Percentiles rank a stretch among this genome's conserved stretches.
phyloP scores from a whole-genome alignment of 2,888 invertebrate genomes.

The Rhopalosiphum nymphaeae region DNA sequence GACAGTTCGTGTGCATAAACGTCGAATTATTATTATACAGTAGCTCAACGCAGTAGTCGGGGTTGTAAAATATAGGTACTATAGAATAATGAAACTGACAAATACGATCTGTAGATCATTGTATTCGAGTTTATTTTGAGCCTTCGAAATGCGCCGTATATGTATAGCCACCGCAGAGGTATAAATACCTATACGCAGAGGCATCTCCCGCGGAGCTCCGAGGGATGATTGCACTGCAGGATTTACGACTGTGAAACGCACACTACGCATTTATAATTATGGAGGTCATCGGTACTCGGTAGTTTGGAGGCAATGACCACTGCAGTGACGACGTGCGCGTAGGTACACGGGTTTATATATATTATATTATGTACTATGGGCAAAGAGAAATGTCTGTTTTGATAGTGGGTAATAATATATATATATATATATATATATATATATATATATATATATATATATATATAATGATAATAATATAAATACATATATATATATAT shows the following conservation, averaged over 20 bases:
- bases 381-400: slow-evolving; percentile 61
- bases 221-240: background rate
- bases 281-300: slow-evolving; percentile 33
- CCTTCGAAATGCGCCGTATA: background rate
- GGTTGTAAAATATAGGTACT: background rate
- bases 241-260: background rate
- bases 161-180: background rate
- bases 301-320: slow-evolving; percentile 52
- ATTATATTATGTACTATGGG: slow-evolving; percentile 37
- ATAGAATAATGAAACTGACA: background rate
- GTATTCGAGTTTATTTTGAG: background rate
- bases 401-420: slow-evolving; percentile 31
- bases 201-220: background rate
- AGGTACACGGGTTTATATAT: background rate
- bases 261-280: slow-evolving; percentile 3
- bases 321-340: slow-evolving; percentile 21
- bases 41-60: background rate
- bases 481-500: slow-evolving; percentile 35
- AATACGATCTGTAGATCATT: background rate
- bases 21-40: no score
- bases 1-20: background rate
- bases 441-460: no score
- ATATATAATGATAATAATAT: slow-evolving; percentile 37
- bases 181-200: background rate
- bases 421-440: slow-evolving; percentile 35